phyloP scores from a whole-genome alignment of 2,888 invertebrate species.

The Nezara viridula region DNA sequence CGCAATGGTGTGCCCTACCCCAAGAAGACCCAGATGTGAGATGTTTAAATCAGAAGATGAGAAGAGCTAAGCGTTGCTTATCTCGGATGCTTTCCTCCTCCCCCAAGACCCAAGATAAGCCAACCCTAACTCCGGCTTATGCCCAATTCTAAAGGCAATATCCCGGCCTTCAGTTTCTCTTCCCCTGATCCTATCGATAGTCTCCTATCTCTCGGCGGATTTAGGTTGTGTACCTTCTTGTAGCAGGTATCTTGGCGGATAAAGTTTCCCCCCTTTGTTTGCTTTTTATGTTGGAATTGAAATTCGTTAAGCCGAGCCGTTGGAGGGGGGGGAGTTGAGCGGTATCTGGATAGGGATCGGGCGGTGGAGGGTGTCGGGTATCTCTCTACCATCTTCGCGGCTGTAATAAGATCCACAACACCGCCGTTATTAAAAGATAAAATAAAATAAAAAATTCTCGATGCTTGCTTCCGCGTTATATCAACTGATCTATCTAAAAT shows the following conservation, averaged over 20 bases:
- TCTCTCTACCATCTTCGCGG: not conserved
- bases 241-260: not conserved
- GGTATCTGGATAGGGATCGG: not conserved
- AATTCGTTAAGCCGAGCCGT: not conserved
- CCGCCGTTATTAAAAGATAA: not conserved
- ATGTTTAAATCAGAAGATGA: conserved; percentile 41
- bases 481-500: not conserved
- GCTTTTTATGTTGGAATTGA: not conserved
- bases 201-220: not conserved
- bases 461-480: not conserved
- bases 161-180: conserved; percentile 6
- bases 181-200: not conserved
- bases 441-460: not conserved
- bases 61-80: not conserved
- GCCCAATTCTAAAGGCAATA: conserved; percentile 10
- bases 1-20: not conserved
- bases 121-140: not conserved
- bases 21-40: conserved; percentile 12
- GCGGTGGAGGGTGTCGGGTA: not conserved
- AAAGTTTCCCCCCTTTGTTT: not conserved
- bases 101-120: not conserved
- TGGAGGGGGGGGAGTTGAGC: too few relatives aligned
- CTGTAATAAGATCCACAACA: not conserved
- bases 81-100: too few relatives aligned
- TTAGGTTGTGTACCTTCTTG: not conserved